Evolutionary conservation across 2,888 invertebrate genomes (phyloP).

Genomic region (Cheilosia vulpina): DNA sequence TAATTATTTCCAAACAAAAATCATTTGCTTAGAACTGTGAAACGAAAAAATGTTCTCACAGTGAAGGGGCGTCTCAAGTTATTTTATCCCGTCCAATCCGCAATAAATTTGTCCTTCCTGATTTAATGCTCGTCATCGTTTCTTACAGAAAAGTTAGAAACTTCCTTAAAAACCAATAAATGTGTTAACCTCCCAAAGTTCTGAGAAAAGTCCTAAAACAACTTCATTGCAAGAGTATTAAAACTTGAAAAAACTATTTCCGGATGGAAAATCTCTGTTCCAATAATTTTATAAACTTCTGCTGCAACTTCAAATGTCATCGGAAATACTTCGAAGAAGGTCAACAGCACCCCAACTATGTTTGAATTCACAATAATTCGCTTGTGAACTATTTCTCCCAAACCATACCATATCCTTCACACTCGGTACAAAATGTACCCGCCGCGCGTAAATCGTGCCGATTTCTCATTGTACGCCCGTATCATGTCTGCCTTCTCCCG

Average conservation of each 20-base stretch:
- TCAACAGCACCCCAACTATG: background rate
- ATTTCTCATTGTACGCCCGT: constrained; percentile 8
- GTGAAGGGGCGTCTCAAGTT: too few species aligned
- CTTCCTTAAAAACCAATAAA: background rate
- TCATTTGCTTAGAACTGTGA: too few species aligned
- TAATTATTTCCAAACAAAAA: too few species aligned
- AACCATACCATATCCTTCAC: background rate
- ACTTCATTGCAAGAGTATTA: background rate
- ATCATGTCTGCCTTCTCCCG: background rate
- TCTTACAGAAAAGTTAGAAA: background rate
- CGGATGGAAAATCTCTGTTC: background rate
- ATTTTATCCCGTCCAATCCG: too few species aligned
- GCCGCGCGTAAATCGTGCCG: background rate
- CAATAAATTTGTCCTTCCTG: too few species aligned
- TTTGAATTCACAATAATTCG: constrained; percentile 1
- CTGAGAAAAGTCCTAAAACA: constrained; percentile 1
- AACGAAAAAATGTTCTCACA: too few species aligned
- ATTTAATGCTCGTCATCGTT: background rate
- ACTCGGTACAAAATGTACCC: constrained; percentile 3
- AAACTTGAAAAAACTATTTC: constrained; percentile 1
- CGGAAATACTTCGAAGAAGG: background rate
- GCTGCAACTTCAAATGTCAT: background rate
- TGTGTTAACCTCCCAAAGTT: background rate
- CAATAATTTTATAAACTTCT: constrained; percentile 1
- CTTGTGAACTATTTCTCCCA: background rate